Evolutionary conservation across 1,140 invertebrate genomes (phyloP).

Genomic region (Danaus plexippus): DNA sequence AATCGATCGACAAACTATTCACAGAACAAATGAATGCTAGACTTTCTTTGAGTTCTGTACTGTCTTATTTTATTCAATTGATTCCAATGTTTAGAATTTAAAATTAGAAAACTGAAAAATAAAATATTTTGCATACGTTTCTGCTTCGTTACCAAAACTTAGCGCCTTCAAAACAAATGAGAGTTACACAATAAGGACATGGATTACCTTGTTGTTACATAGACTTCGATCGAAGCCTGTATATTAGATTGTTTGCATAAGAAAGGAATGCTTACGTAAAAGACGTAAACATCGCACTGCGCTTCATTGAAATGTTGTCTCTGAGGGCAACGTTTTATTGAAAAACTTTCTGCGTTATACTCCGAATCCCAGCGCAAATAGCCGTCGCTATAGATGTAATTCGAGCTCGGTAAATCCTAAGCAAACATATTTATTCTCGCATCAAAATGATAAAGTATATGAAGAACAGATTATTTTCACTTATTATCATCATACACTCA

Average conservation of each 20-base stretch:
- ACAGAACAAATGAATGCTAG: no score
- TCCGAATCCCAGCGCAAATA: slow-evolving; percentile 28
- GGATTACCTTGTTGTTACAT: slow-evolving; percentile 14
- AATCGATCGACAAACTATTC: no score
- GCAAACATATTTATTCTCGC: slow-evolving; percentile 10
- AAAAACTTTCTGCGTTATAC: slow-evolving; percentile 55
- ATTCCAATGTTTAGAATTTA: no score
- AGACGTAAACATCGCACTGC: slow-evolving; percentile 49
- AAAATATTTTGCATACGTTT: no score
- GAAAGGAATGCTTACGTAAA: slow-evolving; percentile 25
- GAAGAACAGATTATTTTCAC: background rate
- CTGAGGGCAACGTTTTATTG: slow-evolving; percentile 60
- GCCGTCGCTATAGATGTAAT: slow-evolving; percentile 16
- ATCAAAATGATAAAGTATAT: slow-evolving; percentile 4
- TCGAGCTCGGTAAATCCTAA: slow-evolving; percentile 13
- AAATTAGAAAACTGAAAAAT: no score
- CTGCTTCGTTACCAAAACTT: no score
- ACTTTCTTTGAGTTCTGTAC: no score
- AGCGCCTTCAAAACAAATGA: no score
- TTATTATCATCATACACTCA: no score
- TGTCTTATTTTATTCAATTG: no score
- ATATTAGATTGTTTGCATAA: slow-evolving; percentile 49
- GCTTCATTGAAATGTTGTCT: slow-evolving; percentile 62
- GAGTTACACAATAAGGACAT: no score
- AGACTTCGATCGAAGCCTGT: slow-evolving; percentile 38